These are phyloP conservation scores for Desmodus rotundus DNA, from an alignment of 2,113 vertebrate species.

Conservation along the genomic window DNA sequence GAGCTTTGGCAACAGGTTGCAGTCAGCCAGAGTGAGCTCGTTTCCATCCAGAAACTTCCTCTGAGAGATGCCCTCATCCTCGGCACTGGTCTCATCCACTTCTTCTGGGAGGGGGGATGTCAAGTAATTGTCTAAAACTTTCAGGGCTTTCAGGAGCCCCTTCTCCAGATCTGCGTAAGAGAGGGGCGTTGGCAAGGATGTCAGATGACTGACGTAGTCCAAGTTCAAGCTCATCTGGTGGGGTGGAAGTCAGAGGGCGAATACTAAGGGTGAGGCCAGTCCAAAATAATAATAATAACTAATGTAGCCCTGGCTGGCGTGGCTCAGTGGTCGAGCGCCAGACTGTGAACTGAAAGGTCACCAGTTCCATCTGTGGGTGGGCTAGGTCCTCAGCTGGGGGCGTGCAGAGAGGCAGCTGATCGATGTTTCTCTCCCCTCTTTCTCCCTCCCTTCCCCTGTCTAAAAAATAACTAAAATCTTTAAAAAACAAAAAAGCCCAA, in stretches of 20 bases:
- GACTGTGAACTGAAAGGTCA: no score
- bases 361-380: no score
- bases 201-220: neutral
- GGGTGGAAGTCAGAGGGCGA: neutral
- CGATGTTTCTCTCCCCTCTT: no score
- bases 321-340: no score
- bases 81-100: conserved; percentile 89
- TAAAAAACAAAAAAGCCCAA: no score
- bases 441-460: no score
- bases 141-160: conserved; percentile 89
- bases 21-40: conserved; percentile 90
- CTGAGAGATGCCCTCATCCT: conserved; percentile 86
- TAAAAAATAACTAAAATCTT: no score
- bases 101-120: conserved; percentile 88
- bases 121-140: conserved; percentile 88
- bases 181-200: neutral
- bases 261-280: neutral
- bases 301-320: neutral
- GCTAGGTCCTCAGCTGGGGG: no score
- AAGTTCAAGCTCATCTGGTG: neutral
- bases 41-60: conserved; percentile 91
- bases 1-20: conserved; percentile 92
- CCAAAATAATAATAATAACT: neutral
- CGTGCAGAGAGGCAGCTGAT: no score
- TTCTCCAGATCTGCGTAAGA: conserved; percentile 87